Evolutionary conservation across 1,140 invertebrate genomes (phyloP), one percentile per base, ranked within the genome.

Genomic region (Hormaphis cornu): DNA sequence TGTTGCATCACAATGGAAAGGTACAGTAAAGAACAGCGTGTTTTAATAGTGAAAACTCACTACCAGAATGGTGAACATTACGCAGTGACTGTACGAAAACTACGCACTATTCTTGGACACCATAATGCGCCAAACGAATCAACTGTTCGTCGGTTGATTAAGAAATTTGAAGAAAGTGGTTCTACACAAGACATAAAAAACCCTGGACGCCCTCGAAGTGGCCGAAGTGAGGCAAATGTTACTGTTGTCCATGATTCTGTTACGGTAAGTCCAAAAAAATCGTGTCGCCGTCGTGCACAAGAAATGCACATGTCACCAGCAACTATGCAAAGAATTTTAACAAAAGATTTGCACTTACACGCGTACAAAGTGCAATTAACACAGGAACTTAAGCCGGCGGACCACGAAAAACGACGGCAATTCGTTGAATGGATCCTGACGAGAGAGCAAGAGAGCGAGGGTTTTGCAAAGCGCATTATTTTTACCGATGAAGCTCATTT

Each of bases 331-430:
- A 37, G 35, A 14, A 14, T 37, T 37, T 37, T 37, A 8, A 37
- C 35, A 37, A 37, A 37, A 37, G 35, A 37, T 37, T 14, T 37
- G 7, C 53, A 70, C 71, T 53, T 37, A 37, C 14, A 14, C 14
- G 35, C 7, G 35, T 73, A 73, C 71, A 73, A 74, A 72, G 58
- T 77, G 72, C 73, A 76, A 75, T 74, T 79, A 52, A 74, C 72
- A 52, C 74, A 77, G 72, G 75, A 77, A 74, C 72, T 77, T 50
- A 76, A 76, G 71, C 66, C 70, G 53, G 72, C 63, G 72, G 75
- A 75, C 69, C 72, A 75, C 63, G 66, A 30, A 73, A 71, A 75
- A 71, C 53, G 72, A 71, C 73, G 69, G 35, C 35, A 37, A 37
- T 37, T 37, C 14, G 7, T 6, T 6, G 35, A 37, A 8, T 37